A percentile compares a stretch with the other conserved stretches of the same genome.
Evolutionary conservation across 2,113 vertebrate species (phyloP).

Genomic region (Psammodynastes pulverulentus): DNA sequence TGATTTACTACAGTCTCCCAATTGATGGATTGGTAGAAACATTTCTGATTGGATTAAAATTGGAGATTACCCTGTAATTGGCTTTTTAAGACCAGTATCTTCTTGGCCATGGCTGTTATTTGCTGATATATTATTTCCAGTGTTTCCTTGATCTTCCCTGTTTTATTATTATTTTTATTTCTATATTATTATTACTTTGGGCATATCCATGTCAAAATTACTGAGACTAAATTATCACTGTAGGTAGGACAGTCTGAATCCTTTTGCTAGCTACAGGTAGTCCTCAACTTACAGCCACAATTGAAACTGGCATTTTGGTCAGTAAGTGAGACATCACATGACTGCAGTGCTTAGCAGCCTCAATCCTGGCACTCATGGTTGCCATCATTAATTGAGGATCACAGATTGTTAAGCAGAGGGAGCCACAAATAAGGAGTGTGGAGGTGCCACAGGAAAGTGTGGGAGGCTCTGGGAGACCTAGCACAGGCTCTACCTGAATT

Average conservation of each 20-base stretch:
- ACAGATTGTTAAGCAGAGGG: background rate
- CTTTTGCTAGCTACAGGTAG: background rate
- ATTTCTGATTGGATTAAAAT: background rate
- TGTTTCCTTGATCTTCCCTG: background rate
- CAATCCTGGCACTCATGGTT: background rate
- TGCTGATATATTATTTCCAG: background rate
- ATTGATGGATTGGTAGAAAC: too few relatives aligned
- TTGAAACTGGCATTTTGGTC: background rate
- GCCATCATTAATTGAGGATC: background rate
- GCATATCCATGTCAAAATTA: background rate
- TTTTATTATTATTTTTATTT: background rate
- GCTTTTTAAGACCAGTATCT: background rate
- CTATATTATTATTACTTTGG: background rate
- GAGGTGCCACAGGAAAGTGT: background rate
- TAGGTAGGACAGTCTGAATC: background rate
- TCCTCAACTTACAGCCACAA: background rate
- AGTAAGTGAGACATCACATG: background rate
- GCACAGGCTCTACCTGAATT: background rate
- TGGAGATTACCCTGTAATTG: background rate
- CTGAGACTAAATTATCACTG: background rate
- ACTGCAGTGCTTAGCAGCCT: background rate
- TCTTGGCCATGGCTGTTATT: background rate
- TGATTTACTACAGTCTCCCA: too few relatives aligned
- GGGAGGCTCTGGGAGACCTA: background rate
- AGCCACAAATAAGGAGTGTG: background rate